Evolutionary conservation across 2,888 invertebrate species (phyloP).

Genomic region (Griposia aprilina): DNA sequence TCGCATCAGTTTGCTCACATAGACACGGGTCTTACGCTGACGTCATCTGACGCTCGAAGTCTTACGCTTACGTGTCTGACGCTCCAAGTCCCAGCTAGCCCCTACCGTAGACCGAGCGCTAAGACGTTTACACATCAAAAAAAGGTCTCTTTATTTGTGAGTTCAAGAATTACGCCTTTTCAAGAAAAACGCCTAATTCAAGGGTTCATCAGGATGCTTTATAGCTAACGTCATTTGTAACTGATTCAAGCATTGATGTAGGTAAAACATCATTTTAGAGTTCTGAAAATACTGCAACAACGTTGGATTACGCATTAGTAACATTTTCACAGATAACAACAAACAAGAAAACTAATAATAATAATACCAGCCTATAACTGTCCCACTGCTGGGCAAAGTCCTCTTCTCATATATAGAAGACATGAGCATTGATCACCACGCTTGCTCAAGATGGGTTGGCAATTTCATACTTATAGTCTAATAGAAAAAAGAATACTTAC

Average conservation of each 20-base stretch:
- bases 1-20: no score
- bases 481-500: conserved; percentile 70
- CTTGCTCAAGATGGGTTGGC: no score
- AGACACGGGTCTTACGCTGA: no score
- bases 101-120: no score
- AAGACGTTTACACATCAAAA: no score
- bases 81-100: no score
- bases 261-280: neutral
- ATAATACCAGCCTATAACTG: neutral
- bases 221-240: neutral
- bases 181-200: neutral
- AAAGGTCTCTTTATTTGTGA: neutral
- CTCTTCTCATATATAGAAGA: neutral
- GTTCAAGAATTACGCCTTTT: neutral
- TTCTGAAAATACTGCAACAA: neutral
- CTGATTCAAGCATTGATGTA: neutral
- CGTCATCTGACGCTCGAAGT: no score
- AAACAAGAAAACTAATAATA: neutral
- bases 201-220: neutral
- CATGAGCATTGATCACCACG: no score
- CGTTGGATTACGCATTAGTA: neutral
- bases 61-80: no score
- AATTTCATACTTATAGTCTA: no score
- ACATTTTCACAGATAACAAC: neutral
- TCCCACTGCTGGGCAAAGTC: no score